Conservation (phyloP, 2,797 vertebrate species). For the Oreortyx pictus region DNA sequence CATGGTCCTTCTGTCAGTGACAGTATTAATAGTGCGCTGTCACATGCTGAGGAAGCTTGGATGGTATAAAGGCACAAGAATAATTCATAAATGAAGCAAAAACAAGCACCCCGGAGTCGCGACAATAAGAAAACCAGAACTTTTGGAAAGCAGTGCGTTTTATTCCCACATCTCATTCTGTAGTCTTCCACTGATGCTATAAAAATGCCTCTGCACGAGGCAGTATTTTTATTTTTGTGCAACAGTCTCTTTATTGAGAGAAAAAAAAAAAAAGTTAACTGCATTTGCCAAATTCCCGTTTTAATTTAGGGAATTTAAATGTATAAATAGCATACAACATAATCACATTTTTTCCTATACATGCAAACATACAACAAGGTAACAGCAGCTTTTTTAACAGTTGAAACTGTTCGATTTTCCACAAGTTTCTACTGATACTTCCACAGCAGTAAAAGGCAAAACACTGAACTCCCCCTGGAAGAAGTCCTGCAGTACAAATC, state of each 20-base stretch:
- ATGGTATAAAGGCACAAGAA: slow-evolving; percentile 2
- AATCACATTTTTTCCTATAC: background rate
- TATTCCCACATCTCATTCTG: slow-evolving; percentile 59
- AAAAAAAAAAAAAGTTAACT: slow-evolving; percentile 46
- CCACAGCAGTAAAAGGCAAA: slow-evolving; percentile 60
- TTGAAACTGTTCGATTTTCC: slow-evolving; percentile 15
- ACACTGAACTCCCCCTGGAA: slow-evolving; percentile 55
- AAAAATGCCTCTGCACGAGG: slow-evolving; percentile 64
- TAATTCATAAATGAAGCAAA: slow-evolving; percentile 43
- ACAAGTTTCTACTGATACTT: slow-evolving; percentile 37
- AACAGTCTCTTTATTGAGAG: slow-evolving; percentile 35
- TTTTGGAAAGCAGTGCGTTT: slow-evolving; percentile 61
- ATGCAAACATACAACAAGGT: slow-evolving; percentile 35
- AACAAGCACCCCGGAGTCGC: background rate
- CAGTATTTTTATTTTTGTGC: slow-evolving; percentile 48
- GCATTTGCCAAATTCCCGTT: slow-evolving; percentile 46
- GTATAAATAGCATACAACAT: slow-evolving; percentile 10
- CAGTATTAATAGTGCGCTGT: background rate
- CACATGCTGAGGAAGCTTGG: slow-evolving; percentile 37
- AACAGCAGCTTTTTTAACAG: slow-evolving; percentile 52
- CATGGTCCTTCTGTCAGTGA: background rate
- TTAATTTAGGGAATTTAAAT: slow-evolving; percentile 34
- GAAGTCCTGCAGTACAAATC: slow-evolving; percentile 55
- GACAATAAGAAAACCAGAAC: slow-evolving; percentile 56
- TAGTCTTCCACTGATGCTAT: slow-evolving; percentile 17